phyloP scores from a whole-genome alignment of 2,797 vertebrate genomes.

The Centropyge bicolor region DNA sequence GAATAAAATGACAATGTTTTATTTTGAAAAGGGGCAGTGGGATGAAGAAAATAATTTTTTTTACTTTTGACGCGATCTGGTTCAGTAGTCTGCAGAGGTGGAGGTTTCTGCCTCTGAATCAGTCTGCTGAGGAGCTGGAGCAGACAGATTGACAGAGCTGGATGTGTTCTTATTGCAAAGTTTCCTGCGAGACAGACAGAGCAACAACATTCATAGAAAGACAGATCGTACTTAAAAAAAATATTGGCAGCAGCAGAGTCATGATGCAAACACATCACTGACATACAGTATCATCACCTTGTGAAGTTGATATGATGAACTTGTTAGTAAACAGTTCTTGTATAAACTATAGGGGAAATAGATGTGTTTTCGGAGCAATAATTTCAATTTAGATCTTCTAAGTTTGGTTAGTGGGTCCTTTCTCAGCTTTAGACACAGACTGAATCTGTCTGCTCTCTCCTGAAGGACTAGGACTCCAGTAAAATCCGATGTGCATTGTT shows the following conservation, averaged over 20 bases:
- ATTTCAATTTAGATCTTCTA: too few relatives aligned
- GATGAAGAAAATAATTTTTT: neutral
- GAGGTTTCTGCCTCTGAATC: neutral
- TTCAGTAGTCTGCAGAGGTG: neutral
- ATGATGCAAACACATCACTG: neutral
- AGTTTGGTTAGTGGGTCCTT: too few relatives aligned
- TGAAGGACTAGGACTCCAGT: too few relatives aligned
- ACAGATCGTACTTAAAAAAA: neutral
- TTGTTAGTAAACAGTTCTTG: too few relatives aligned
- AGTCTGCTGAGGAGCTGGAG: neutral
- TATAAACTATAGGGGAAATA: too few relatives aligned
- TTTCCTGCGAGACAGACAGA: neutral
- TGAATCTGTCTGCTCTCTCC: too few relatives aligned
- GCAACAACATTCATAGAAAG: neutral
- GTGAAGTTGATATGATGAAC: neutral
- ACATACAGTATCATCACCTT: neutral
- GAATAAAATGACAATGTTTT: neutral
- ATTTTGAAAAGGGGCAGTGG: neutral
- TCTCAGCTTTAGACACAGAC: too few relatives aligned
- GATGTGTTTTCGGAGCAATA: too few relatives aligned
- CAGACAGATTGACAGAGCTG: neutral
- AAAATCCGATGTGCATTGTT: too few relatives aligned
- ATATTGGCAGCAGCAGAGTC: neutral
- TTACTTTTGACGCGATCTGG: neutral
- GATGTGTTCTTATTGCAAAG: neutral